A percentile compares a stretch with the other conserved stretches of the same genome.
Evolutionary conservation across 2,888 invertebrate species (phyloP).

Genomic region (Dugesia japonica): DNA sequence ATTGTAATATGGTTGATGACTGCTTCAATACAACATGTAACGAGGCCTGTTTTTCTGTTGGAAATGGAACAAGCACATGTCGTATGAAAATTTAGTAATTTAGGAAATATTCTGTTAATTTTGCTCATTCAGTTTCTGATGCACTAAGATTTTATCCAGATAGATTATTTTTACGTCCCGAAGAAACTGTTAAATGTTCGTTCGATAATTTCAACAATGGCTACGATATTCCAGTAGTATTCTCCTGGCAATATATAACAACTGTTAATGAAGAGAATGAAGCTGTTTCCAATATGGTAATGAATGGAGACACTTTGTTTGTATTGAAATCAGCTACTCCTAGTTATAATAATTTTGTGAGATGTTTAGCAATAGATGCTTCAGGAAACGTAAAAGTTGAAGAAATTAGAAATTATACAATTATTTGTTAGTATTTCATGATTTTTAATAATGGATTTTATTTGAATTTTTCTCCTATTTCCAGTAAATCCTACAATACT

Average conservation of each 20-base stretch:
- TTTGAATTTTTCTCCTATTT: no score
- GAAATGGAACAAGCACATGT: neutral
- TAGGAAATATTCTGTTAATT: no score
- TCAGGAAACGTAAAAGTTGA: neutral
- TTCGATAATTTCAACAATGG: neutral
- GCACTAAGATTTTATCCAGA: neutral
- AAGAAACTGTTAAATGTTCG: neutral
- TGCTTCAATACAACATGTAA: neutral
- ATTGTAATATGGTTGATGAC: neutral
- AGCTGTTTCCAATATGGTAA: neutral
- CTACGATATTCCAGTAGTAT: neutral
- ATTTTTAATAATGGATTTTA: no score
- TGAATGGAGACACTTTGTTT: neutral
- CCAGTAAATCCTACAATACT: no score
- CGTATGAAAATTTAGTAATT: neutral
- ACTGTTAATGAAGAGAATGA: neutral
- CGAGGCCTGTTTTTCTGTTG: neutral
- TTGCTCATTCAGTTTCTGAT: neutral
- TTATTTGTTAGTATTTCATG: no score
- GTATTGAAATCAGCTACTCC: neutral
- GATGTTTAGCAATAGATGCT: neutral
- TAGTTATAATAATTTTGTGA: neutral
- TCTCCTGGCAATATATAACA: neutral
- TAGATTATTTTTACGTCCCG: neutral
- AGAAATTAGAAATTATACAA: neutral